These are phyloP conservation scores for Drosophila leonis DNA, from an alignment of 2,888 invertebrate species.

Conservation along the genomic window DNA sequence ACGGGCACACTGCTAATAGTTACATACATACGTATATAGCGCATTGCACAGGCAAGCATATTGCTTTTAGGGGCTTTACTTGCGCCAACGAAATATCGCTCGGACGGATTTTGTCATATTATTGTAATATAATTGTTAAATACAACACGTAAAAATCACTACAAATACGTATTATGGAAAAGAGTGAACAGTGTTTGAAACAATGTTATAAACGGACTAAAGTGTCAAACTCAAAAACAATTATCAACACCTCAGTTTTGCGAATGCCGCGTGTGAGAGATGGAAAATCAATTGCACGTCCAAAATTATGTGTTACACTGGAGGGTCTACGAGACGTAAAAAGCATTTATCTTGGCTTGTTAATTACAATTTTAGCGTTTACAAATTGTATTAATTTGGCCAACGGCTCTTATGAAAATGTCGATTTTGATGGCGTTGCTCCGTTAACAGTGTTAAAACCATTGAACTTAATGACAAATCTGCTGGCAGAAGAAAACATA, in stretches of 20 bases:
- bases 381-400: constrained; percentile 34
- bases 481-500: constrained; percentile 31
- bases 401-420: constrained; percentile 31
- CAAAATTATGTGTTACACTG: constrained; percentile 51
- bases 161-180: constrained; percentile 65
- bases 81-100: constrained; percentile 33
- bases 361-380: constrained; percentile 38
- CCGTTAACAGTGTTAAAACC: constrained; percentile 19
- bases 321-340: constrained; percentile 34
- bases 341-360: constrained; percentile 20
- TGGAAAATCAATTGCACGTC: constrained; percentile 72
- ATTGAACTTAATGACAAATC: constrained; percentile 29
- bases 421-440: constrained; percentile 22
- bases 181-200: constrained; percentile 58
- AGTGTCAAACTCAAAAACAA: constrained; percentile 35
- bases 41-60: constrained; percentile 32
- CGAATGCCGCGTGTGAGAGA: constrained; percentile 60
- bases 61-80: constrained; percentile 46
- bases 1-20: constrained; percentile 38
- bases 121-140: constrained; percentile 30
- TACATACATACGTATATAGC: constrained; percentile 33
- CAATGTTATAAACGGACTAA: constrained; percentile 61
- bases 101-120: constrained; percentile 20
- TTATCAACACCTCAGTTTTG: constrained; percentile 21
- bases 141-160: constrained; percentile 20